Evolutionary conservation across 30 jellyfish, hydroid and myxozoan genomes (phyloP), one percentile per base, ranked within the genome.

Genomic region (Cassiopea xamachana): DNA sequence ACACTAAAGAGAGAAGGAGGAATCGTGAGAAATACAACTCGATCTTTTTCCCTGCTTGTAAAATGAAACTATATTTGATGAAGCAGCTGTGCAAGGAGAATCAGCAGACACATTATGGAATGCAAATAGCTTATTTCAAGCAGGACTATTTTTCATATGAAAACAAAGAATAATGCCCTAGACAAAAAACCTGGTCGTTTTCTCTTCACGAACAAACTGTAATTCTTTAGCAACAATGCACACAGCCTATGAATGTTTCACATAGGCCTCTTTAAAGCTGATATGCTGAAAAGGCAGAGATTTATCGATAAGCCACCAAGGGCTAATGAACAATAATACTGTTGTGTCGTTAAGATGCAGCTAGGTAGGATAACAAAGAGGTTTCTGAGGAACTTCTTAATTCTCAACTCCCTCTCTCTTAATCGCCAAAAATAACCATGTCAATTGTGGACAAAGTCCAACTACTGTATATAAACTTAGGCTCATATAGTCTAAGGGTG

Each of bases 1-100:
- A 69, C 87, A 92, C 97, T 92, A 75, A 27, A 73, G 73, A 2
- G 7, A n/a, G 75, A 6, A 44, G 7, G 78, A 18, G 48, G 62
- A 59, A 59, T 12, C 45, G 75, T 48, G 19, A 80, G 46, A n/a
- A 59, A 59, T n/a, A 51, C 64, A 2, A 9, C 9, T 51, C 64
- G 64, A 51, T 2, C 4, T 51, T 51, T 77, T 46, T 77, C 69
- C 82, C 15, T 73, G 48, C 19, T 73, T 62, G 74, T 62, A 62
- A 62, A 14, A 1, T 62, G 74, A 62, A 62, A 62, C 74, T 48
- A 73, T 16, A 12, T 73, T 58, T 2, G 51, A 7, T 58, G 6
- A 58, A 45, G 59, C 82, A 73, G 45, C 62, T 73, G 59, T 14
- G 7, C 15, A 73, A 27, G 82, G 51, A 73, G 45, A 27, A 3